Evolutionary conservation across 2,888 invertebrate genomes (phyloP).

Genomic region (Carcina quercana): DNA sequence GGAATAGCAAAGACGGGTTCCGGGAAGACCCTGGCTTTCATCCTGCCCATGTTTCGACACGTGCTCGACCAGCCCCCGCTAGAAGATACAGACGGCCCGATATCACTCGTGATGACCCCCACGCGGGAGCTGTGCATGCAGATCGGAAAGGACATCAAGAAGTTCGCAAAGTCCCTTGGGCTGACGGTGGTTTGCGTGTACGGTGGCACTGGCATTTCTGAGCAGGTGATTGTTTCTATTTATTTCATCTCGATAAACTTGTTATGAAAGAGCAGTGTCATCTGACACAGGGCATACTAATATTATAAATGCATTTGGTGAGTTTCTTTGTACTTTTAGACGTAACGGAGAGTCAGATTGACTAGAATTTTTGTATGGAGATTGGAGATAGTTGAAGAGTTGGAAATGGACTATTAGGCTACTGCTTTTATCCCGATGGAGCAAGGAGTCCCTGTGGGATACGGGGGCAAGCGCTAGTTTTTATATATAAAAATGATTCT

Average conservation of each 20-base stretch:
- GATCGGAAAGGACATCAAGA: conserved; percentile 96
- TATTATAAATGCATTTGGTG: too few relatives aligned
- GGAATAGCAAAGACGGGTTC: conserved; percentile 99
- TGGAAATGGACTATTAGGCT: too few relatives aligned
- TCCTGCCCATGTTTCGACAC: conserved; percentile 97
- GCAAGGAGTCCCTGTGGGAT: too few relatives aligned
- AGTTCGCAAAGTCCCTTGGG: conserved; percentile 91
- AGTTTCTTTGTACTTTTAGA: too few relatives aligned
- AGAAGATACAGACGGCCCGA: conserved; percentile 98
- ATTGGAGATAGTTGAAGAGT: too few relatives aligned
- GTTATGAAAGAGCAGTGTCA: too few relatives aligned
- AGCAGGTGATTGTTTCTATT: conserved; percentile 74
- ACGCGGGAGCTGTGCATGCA: conserved; percentile 99
- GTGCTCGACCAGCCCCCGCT: conserved; percentile 94
- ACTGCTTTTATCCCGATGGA: too few relatives aligned
- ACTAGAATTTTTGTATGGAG: too few relatives aligned
- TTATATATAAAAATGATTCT: too few relatives aligned
- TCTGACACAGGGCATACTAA: too few relatives aligned
- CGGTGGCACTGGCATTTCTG: conserved; percentile 97
- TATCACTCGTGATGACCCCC: conserved; percentile 97
- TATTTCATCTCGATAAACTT: neutral
- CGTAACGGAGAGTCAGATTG: too few relatives aligned
- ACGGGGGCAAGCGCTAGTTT: too few relatives aligned
- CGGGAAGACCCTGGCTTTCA: conserved; percentile 98
- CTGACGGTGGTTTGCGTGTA: conserved; percentile 96